Conservation (phyloP, 92 coral and sea anemone species). For the Siderastrea radians region DNA sequence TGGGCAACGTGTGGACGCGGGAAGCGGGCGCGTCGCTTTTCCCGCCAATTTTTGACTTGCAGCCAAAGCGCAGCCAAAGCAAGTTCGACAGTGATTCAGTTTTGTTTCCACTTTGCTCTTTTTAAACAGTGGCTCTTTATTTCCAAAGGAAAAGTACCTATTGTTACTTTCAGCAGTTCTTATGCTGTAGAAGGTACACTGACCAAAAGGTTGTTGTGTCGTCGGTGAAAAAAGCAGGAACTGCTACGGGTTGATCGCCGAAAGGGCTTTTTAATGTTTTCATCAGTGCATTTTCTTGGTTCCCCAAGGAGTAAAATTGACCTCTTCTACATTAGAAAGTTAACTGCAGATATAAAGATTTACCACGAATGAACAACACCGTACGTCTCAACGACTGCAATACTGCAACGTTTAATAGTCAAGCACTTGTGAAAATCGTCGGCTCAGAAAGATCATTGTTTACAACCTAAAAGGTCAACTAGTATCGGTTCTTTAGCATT, state of each 20-base stretch:
- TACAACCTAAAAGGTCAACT: not conserved
- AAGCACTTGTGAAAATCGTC: constrained; percentile 4
- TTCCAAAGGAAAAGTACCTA: too few relatives aligned
- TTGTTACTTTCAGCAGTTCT: too few relatives aligned
- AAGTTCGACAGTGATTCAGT: not conserved
- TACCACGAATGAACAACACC: not conserved
- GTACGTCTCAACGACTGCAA: not conserved
- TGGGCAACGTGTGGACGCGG: too few relatives aligned
- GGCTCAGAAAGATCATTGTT: not conserved
- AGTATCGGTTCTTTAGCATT: not conserved
- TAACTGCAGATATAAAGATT: not conserved
- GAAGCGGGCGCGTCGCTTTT: constrained; percentile 38
- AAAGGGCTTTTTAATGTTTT: too few relatives aligned
- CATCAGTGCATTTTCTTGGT: too few relatives aligned
- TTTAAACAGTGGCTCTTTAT: too few relatives aligned
- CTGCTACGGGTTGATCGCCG: not conserved
- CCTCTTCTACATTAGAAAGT: not conserved
- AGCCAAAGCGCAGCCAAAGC: too few relatives aligned
- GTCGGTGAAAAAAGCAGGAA: not conserved
- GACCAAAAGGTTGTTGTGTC: too few relatives aligned
- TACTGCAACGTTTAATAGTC: not conserved
- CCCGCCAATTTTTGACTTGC: constrained; percentile 47
- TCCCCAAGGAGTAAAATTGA: too few relatives aligned
- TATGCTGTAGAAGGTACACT: too few relatives aligned
- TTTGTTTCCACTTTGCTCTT: not conserved